Evolutionary conservation across 1,140 invertebrate species (phyloP), one percentile per base, ranked within the genome.

Genomic region (Meloidogyne floridensis): DNA sequence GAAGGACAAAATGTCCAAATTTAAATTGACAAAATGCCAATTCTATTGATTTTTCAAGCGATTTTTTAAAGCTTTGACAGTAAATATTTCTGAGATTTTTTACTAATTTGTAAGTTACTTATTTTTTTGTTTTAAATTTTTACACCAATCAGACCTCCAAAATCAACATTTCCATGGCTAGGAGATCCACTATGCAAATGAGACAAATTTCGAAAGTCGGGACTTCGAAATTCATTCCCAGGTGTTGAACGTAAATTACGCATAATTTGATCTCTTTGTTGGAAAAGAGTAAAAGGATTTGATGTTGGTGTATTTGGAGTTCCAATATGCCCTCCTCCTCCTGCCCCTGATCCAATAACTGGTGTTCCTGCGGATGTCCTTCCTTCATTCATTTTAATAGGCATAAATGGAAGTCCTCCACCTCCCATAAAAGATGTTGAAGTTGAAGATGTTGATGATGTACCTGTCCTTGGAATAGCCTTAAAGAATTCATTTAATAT

Each of bases 251-350:
- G 77, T 11, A 79, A 18, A 51, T 51, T 71, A 42, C 77, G 77
- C 77, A 79, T 13, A 20, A 65, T 71, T 71, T 79, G 77, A 51
- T 79, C 77, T 32, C 65, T 42, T 47, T 79, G 75, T 10, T 72
- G 77, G n/a, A 79, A 79, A 18, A 79, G 4, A 32, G 77, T 72
- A 42, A 79, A 79, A 15, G 65, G 42, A 72, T 79, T 79, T 42
- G 77, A 42, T 6, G 13, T 51, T 13, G 65, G 65, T 4, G 65
- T n/a, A 42, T 20, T 13, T 70, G 75, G 51, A 71, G 51, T 11
- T 65, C 59, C 59, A 65, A 65, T 65, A 6, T 4, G 7, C 47
- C 47, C 47, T 47, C 4, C 15, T 6, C 15, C n/a, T 15, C 11
- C 4, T 59, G 56, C 3, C 5, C 59, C 59, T n/a, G 15, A 47